Evolutionary conservation across 1,140 invertebrate species (phyloP).

Genomic region (Lasaia peninsularis): DNA sequence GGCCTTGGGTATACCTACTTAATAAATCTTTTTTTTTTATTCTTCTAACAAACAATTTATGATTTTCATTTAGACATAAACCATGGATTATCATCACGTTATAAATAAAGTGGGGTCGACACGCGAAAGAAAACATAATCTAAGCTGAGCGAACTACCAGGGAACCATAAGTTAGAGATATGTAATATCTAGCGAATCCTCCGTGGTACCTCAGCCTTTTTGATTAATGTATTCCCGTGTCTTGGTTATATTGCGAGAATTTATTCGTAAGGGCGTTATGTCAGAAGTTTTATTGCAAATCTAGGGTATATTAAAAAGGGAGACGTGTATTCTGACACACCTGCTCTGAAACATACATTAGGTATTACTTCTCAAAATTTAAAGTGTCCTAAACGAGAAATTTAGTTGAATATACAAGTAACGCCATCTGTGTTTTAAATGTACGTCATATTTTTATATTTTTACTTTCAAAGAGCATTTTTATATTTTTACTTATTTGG

Average conservation of each 20-base stretch:
- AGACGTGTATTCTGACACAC: conserved; percentile 42
- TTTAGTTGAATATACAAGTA: neutral
- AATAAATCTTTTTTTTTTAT: too few relatives aligned
- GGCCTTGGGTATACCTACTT: too few relatives aligned
- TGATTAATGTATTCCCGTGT: conserved; percentile 64
- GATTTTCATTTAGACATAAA: conserved; percentile 10
- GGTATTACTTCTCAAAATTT: conserved; percentile 7
- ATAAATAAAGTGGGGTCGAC: conserved; percentile 37
- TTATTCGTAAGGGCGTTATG: conserved; percentile 46
- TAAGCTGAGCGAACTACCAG: conserved; percentile 43
- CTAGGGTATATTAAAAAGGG: conserved; percentile 68
- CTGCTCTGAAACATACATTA: conserved; percentile 35
- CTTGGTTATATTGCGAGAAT: conserved; percentile 61
- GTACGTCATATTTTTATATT: too few relatives aligned
- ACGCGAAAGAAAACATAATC: conserved; percentile 41
- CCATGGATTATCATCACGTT: conserved; percentile 28
- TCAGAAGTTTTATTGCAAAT: conserved; percentile 65
- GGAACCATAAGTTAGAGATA: conserved; percentile 57
- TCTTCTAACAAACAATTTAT: neutral
- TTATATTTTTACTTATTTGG: too few relatives aligned
- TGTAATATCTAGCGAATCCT: conserved; percentile 47
- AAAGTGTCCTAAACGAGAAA: neutral
- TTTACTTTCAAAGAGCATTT: too few relatives aligned
- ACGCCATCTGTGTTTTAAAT: too few relatives aligned
- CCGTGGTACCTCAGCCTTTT: conserved; percentile 41